These are phyloP conservation scores for Glaucidium brasilianum DNA, from an alignment of 2,113 vertebrate genomes.

Conservation along the genomic window DNA sequence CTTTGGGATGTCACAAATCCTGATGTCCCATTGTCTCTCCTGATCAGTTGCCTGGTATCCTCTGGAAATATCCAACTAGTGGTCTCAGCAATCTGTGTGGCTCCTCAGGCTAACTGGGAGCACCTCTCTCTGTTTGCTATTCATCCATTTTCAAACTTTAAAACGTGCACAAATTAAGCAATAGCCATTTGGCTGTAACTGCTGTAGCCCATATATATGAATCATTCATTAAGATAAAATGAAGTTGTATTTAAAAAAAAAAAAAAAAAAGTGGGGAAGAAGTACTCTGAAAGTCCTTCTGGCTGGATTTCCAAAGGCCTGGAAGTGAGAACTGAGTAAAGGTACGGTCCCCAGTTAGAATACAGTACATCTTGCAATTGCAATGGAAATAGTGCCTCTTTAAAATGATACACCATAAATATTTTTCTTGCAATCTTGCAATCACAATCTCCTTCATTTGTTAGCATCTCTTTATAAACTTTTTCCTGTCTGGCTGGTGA, in stretches of 20 bases:
- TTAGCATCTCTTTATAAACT: background rate
- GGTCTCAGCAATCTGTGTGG: accelerated
- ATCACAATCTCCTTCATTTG: background rate
- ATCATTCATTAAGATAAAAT: background rate
- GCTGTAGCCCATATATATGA: background rate
- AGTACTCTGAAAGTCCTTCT: background rate
- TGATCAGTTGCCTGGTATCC: background rate
- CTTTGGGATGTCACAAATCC: background rate
- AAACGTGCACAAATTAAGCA: background rate
- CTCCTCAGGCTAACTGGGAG: background rate
- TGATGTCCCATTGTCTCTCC: background rate
- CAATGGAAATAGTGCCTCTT: background rate
- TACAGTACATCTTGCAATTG: background rate
- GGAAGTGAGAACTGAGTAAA: background rate
- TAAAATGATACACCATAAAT: background rate
- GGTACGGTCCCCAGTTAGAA: background rate
- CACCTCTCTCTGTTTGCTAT: background rate
- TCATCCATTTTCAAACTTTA: background rate
- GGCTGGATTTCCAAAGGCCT: background rate
- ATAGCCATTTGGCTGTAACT: background rate
- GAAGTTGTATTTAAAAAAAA: background rate
- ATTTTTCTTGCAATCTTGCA: background rate
- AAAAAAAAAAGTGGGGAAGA: background rate
- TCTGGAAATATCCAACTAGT: background rate
- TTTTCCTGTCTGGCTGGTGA: background rate